Evolutionary conservation across 2,113 vertebrate genomes (phyloP), one percentile per base, ranked within the genome.

Genomic region (Pseudorhombus dupliciocellatus): DNA sequence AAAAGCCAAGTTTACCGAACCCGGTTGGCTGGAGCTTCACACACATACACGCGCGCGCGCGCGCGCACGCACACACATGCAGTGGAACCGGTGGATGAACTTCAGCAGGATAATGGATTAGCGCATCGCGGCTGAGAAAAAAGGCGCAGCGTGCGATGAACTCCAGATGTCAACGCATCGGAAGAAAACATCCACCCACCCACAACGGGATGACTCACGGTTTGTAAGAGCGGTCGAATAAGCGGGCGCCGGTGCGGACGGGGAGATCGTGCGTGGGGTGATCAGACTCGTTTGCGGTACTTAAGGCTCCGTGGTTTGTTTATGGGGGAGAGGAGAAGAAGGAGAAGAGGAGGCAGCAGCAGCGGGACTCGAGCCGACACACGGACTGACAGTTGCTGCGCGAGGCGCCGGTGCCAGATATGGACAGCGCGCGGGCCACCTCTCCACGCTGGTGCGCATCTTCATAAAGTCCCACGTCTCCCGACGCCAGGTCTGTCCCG

Each of bases 111-210:
- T 90, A 73, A 86, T 73, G 87, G 84, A 90, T 91, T 85, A 90
- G 83, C 82, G 72, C 81, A 59, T 69, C 79, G 75, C 48, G 46
- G 65, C 76, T 55, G 12, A 21, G 10, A 11, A 52, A 21, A 73
- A 69, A 80, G 68, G 79, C 66, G 20, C 59, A 48, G 18, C 46
- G 18, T 50, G 20, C 70, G 66, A 64, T 72, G 65, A 89, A 22
- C 81, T 88, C 90, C 87, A 90, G 88, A 92, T 91, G 85, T 88
- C 90, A 87, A 70, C 79, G 85, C 76, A 81, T 77, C 73, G 87
- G 87, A 88, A 78, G 83, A 75, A 73, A 85, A 75, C 81, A 81
- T 57, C 68, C 85, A 80, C 81, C 61, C 86, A 75, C 80, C 80
- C 83, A 83, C 83, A 79, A 51, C 59, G 88, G 60, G 55, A 37